Evolutionary conservation across 92 coral and sea anemone genomes (phyloP).

Genomic region (Porites lobata): DNA sequence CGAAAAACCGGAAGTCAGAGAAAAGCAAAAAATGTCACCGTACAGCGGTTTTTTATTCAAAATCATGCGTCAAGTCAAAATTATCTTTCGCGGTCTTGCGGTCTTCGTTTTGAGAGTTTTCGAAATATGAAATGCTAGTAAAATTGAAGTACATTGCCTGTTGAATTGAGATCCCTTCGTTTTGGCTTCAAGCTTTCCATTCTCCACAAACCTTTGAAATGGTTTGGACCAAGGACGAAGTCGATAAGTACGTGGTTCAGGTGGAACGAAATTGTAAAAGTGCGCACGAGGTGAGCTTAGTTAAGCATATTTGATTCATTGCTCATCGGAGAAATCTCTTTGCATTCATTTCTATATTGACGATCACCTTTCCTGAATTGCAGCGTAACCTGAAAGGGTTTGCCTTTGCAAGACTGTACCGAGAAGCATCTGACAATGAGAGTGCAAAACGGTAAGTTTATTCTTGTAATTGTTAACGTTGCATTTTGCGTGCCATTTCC

Average conservation of each 20-base stretch:
- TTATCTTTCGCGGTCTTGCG: background rate
- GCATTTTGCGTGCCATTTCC: background rate
- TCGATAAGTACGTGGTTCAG: constrained; percentile 89
- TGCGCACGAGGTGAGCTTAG: constrained; percentile 75
- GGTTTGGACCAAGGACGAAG: constrained; percentile 91
- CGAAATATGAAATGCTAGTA: background rate
- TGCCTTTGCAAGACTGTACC: constrained; percentile 92
- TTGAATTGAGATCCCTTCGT: background rate
- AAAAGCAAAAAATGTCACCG: background rate
- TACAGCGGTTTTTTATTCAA: background rate
- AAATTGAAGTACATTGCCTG: background rate
- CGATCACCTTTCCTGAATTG: constrained; percentile 15
- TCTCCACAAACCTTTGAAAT: constrained; percentile 29
- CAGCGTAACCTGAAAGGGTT: constrained; percentile 93
- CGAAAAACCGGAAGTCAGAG: constrained; percentile 14
- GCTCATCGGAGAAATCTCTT: background rate
- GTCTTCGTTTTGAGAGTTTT: background rate
- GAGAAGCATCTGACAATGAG: constrained; percentile 85
- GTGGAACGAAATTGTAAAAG: constrained; percentile 71
- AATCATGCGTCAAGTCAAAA: constrained; percentile 19
- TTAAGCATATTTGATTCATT: background rate
- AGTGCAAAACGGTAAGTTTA: constrained; percentile 84
- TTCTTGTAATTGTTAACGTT: background rate
- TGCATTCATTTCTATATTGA: background rate
- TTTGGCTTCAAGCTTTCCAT: background rate